A percentile compares a stretch with the other conserved stretches of the same genome.
Evolutionary conservation across 2,797 vertebrate genomes (phyloP).

Genomic region (Protonibea diacanthus): DNA sequence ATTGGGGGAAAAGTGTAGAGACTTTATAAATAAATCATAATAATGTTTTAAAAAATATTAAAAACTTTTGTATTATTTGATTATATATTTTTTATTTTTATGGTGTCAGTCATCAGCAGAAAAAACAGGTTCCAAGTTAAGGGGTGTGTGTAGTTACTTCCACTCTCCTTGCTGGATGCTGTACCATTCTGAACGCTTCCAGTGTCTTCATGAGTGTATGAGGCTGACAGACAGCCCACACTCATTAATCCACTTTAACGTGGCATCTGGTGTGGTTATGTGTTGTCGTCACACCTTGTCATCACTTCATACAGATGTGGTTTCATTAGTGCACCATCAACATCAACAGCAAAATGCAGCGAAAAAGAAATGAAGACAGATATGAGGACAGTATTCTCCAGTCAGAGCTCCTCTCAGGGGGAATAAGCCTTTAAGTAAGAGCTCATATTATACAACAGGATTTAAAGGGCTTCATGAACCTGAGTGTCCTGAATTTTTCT

Average conservation of each 20-base stretch:
- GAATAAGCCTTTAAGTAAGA: background rate
- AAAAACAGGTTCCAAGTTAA: too few species aligned
- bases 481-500: background rate
- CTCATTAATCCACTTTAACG: constrained; percentile 19
- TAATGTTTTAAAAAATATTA: too few species aligned
- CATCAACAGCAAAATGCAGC: constrained; percentile 31
- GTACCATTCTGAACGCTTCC: background rate
- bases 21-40: background rate
- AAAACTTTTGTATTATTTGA: background rate
- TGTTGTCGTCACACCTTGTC: constrained; percentile 60
- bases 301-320: constrained; percentile 40
- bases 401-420: background rate
- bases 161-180: too few species aligned
- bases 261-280: constrained; percentile 46
- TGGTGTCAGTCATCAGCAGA: too few species aligned
- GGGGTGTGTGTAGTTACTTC: background rate
- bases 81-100: too few species aligned
- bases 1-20: background rate
- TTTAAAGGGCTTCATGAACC: constrained; percentile 6
- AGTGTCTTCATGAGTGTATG: background rate
- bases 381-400: background rate
- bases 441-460: background rate
- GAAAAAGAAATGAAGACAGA: constrained; percentile 28
- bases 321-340: constrained; percentile 45
- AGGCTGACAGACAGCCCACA: constrained; percentile 1